Conservation (phyloP, 2,888 invertebrate genomes). For the Ormyrus thymus region DNA sequence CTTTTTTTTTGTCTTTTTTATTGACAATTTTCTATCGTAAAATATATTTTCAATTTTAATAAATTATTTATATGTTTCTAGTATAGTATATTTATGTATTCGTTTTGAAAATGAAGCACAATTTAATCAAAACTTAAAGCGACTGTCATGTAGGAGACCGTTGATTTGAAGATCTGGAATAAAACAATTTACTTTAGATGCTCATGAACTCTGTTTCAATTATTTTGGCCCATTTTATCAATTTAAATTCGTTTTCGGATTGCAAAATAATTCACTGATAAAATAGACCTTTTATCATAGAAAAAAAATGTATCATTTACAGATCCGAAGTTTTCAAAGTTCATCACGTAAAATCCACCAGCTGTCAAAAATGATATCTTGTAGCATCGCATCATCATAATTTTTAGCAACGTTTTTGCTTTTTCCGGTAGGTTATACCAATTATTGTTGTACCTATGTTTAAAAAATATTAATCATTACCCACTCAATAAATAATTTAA, state of each 20-base stretch:
- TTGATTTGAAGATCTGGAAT: slow-evolving; percentile 4
- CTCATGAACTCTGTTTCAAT: background rate
- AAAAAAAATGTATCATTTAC: background rate
- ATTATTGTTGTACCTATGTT: background rate
- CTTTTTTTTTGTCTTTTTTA: too few relatives aligned
- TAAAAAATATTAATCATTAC: background rate
- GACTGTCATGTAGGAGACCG: background rate
- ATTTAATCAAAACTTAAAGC: background rate
- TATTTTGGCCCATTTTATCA: too few relatives aligned
- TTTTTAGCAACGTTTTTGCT: background rate
- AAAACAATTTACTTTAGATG: background rate
- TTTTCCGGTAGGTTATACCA: slow-evolving; percentile 5
- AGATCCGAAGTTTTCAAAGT: slow-evolving; percentile 13
- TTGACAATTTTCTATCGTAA: too few relatives aligned
- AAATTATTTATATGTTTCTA: too few relatives aligned
- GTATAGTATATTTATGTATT: too few relatives aligned
- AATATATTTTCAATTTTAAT: too few relatives aligned
- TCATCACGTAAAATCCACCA: slow-evolving; percentile 17
- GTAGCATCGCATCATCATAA: slow-evolving; percentile 15
- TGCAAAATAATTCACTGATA: too few relatives aligned
- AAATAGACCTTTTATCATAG: too few relatives aligned
- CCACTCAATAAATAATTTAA: background rate
- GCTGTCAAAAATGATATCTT: slow-evolving; percentile 12
- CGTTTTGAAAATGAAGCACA: too few relatives aligned
- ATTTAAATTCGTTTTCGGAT: too few relatives aligned